These are phyloP conservation scores for Potorous gilbertii DNA, from an alignment of 2,797 vertebrate genomes.

Conservation along the genomic window DNA sequence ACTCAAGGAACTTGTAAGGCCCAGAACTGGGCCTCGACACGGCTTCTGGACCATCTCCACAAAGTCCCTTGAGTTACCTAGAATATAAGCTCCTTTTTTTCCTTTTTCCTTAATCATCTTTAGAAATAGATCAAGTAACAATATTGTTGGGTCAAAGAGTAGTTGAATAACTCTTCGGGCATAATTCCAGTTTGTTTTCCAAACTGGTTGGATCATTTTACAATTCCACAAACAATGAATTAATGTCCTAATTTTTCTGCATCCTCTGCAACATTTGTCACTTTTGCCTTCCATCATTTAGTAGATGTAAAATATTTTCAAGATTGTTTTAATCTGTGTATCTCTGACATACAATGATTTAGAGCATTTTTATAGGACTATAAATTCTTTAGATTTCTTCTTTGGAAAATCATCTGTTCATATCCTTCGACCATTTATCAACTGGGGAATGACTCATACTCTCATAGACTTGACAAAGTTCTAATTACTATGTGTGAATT, in stretches of 20 bases:
- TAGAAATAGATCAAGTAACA: background rate
- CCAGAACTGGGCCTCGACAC: accelerated
- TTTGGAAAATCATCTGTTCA: background rate
- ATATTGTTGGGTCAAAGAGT: background rate
- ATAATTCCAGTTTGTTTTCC: background rate
- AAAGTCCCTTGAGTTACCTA: background rate
- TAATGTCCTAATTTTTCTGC: background rate
- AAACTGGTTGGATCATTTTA: background rate
- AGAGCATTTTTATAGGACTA: background rate
- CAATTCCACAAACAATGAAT: background rate
- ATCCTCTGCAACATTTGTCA: background rate
- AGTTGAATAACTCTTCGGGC: background rate
- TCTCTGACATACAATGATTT: background rate
- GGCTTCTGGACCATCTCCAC: background rate
- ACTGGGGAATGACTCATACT: background rate
- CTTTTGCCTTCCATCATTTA: background rate
- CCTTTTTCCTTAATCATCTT: background rate
- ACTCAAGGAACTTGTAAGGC: background rate
- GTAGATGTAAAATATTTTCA: background rate
- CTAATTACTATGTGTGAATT: background rate
- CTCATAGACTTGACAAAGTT: background rate
- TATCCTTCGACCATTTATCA: background rate
- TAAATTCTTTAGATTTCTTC: background rate
- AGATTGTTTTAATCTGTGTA: background rate
- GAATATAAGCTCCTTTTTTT: background rate